Evolutionary conservation across 2,113 vertebrate species (phyloP), one percentile per base, ranked within the genome.

Genomic region (Trogon melanurus): DNA sequence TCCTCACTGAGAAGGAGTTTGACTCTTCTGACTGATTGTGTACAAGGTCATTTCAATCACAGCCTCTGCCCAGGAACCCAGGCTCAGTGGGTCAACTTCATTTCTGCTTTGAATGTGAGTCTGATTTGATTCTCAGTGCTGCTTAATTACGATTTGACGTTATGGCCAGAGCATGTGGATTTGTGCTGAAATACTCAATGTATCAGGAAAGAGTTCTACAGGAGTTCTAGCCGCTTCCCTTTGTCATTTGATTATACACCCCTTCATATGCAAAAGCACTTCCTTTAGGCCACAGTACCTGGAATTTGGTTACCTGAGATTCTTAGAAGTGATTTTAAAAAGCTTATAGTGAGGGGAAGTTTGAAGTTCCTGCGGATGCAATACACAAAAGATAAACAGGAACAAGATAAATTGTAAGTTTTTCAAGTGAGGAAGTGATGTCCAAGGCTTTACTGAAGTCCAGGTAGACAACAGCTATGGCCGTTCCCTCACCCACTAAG

Each of bases 11-110:
- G 74, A 15, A 95, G 18, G 20, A 56, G 74, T 89, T 93, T 94
- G 90, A 80, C 79, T 94, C 60, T 74, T 79, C 27, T 18, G 56
- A 29, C 79, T 89, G 89, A 76, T 72, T 85, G 60, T 53, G 2
- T 23, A 2, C 54, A 72, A 91, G 85, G 89, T 93, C 91, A 88
- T 85, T 91, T 96, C 89, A 94, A 83, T 94, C 85, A 88, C 32
- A 89, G 53, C 41, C 53, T 48, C 78, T 88, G 47, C 58, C 45
- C 57, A 25, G n/a, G 48, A 17, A 75, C 75, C 34, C 36, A 29
- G 14, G 27, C 76, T 91, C 18, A 2, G 44, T 66, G 45, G 45
- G 47, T 79, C 54, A 82, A 58, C 84, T 88, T 76, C 30, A 75
- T 73, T 94, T 91, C 45, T 62, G 74, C 47, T 72, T 65, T 79